Conservation (phyloP, 1,140 invertebrate genomes). For the Drosophila persimilis region DNA sequence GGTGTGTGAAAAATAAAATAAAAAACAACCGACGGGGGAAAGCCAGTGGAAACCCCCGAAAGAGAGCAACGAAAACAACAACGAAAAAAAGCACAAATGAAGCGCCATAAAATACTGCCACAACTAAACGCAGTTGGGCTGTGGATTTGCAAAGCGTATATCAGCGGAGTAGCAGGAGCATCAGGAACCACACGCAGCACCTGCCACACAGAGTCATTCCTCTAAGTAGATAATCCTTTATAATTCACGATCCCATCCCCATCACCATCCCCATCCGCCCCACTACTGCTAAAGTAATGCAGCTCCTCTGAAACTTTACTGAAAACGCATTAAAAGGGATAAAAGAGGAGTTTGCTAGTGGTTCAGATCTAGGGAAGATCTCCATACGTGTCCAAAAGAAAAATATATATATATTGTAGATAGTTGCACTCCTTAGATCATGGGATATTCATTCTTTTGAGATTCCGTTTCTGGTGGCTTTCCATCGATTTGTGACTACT, state of each 20-base stretch:
- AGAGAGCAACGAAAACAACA: conserved; percentile 6
- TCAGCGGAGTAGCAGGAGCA: conserved; percentile 22
- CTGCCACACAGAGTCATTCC: conserved; percentile 20
- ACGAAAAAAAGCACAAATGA: conserved; percentile 17
- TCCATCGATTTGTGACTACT: no score
- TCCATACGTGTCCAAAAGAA: no score
- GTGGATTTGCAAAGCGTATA: conserved; percentile 40
- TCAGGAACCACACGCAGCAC: conserved; percentile 26
- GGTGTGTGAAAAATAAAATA: conserved; percentile 51
- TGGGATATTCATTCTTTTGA: no score
- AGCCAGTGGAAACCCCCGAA: conserved; percentile 7
- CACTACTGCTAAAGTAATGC: no score
- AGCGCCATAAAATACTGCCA: conserved; percentile 41
- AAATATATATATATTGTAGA: no score
- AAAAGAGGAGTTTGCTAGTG: no score
- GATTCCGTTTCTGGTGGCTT: no score
- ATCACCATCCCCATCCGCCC: no score
- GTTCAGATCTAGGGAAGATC: no score
- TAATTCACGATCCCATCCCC: conserved; percentile 15
- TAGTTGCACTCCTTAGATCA: no score
- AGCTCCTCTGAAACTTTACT: no score
- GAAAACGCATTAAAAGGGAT: no score
- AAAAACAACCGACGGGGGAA: conserved; percentile 30
- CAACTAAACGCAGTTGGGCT: conserved; percentile 57
- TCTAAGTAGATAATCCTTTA: conserved; percentile 20